Percentiles rank a stretch among this genome's conserved stretches.
These are phyloP conservation scores for Vidua chalybeata DNA, from an alignment of 2,113 vertebrate species.

Conservation along the genomic window DNA sequence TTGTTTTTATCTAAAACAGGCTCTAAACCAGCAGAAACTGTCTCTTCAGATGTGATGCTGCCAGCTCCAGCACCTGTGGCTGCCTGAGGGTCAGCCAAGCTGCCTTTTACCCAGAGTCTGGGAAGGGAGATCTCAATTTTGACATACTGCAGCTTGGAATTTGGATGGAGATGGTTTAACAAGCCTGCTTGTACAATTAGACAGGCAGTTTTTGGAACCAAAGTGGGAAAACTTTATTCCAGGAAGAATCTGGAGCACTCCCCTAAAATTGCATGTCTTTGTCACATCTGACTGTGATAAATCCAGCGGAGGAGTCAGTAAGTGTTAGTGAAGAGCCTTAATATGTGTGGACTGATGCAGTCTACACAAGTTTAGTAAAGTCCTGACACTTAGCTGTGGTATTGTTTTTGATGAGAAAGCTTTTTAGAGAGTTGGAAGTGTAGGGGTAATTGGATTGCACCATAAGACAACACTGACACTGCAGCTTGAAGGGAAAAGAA, in stretches of 20 bases:
- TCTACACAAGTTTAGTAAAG: background rate
- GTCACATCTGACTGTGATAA: background rate
- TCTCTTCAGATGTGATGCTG: background rate
- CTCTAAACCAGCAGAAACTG: background rate
- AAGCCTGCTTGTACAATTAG: background rate
- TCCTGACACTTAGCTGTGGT: background rate
- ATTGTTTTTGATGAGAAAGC: background rate
- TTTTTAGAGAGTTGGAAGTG: background rate
- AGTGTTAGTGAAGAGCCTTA: background rate
- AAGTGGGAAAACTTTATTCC: background rate
- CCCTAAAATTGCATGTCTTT: background rate
- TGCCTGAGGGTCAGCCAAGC: constrained; percentile 20
- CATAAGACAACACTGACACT: background rate
- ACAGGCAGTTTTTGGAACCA: background rate
- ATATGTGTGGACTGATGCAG: background rate
- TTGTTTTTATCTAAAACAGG: constrained; percentile 24
- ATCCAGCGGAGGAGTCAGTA: background rate
- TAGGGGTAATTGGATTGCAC: background rate
- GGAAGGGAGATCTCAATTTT: background rate
- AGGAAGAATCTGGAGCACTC: background rate
- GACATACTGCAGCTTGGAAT: background rate
- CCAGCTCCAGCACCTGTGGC: background rate
- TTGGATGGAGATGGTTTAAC: background rate
- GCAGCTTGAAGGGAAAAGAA: background rate
- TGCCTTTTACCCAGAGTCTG: background rate